Percentiles rank a stretch among this genome's conserved stretches.
phyloP scores from a whole-genome alignment of 2,797 vertebrate species.

The Syngnathus rostellatus region DNA sequence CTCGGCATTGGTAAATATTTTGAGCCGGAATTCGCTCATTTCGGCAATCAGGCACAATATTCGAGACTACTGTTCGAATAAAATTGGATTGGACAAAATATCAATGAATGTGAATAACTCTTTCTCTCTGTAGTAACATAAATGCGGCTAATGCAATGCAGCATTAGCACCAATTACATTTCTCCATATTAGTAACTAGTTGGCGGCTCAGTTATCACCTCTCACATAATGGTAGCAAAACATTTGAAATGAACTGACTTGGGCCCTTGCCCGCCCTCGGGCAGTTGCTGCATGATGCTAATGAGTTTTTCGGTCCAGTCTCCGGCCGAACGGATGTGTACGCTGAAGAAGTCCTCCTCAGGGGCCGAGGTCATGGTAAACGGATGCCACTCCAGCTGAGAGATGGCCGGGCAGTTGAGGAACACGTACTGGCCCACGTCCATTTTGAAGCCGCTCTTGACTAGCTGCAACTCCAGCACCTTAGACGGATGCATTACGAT shows the following conservation, averaged over 20 bases:
- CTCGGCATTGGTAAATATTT: too few species aligned
- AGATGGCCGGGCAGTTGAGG: constrained; percentile 81
- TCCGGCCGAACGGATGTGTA: constrained; percentile 78
- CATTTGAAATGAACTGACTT: constrained; percentile 61
- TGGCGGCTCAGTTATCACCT: not conserved
- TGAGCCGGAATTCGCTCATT: too few species aligned
- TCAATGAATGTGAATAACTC: too few species aligned
- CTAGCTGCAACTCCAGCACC: constrained; percentile 86
- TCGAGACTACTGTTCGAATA: too few species aligned
- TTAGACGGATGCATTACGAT: constrained; percentile 83
- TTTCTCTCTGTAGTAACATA: too few species aligned
- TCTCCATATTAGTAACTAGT: too few species aligned
- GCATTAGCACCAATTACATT: too few species aligned
- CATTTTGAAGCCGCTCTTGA: constrained; percentile 82
- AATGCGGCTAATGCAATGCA: too few species aligned
- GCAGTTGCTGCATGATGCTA: constrained; percentile 60
- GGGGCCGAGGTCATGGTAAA: constrained; percentile 91
- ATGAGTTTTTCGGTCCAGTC: constrained; percentile 86
- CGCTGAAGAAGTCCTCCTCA: constrained; percentile 82
- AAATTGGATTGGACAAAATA: too few species aligned
- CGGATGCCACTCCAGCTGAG: constrained; percentile 86
- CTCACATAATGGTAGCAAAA: not conserved
- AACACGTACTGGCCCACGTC: constrained; percentile 91
- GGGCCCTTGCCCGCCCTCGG: constrained; percentile 66
- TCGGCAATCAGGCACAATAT: not conserved